Conservation (phyloP, 2,797 vertebrate genomes). For the Toxotes lorentzi region DNA sequence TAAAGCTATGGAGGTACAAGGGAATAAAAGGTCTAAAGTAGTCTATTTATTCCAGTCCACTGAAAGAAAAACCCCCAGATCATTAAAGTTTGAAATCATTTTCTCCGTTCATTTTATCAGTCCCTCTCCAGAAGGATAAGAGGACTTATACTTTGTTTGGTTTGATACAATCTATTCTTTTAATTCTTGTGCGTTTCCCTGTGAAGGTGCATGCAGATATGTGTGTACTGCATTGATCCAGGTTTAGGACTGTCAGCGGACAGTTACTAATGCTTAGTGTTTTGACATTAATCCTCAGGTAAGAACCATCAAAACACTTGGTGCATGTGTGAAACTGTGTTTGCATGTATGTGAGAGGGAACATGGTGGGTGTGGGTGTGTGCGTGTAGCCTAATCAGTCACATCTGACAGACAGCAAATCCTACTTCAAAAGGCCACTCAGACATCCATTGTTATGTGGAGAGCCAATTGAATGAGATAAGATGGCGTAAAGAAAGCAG, state of each 20-base stretch:
- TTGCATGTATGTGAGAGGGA: slow-evolving; percentile 22
- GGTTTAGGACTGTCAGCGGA: slow-evolving; percentile 59
- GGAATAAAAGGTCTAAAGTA: background rate
- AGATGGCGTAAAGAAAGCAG: slow-evolving; percentile 50
- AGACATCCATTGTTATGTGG: slow-evolving; percentile 71
- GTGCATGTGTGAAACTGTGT: slow-evolving; percentile 18
- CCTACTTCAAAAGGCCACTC: slow-evolving; percentile 74
- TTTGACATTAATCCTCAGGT: slow-evolving; percentile 64
- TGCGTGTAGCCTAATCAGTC: slow-evolving; percentile 67
- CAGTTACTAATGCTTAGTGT: slow-evolving; percentile 45
- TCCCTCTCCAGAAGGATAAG: background rate
- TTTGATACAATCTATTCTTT: slow-evolving; percentile 12
- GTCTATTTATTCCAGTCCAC: background rate
- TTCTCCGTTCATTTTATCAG: background rate
- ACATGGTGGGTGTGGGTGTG: slow-evolving; percentile 10
- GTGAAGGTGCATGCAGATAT: background rate
- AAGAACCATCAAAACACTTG: slow-evolving; percentile 35
- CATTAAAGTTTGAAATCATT: background rate
- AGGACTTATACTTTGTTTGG: too few relatives aligned
- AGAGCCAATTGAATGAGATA: slow-evolving; percentile 70
- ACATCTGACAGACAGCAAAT: slow-evolving; percentile 77
- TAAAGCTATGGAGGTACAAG: background rate
- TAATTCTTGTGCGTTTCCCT: background rate
- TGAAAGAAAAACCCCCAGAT: background rate
- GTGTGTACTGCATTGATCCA: slow-evolving; percentile 21